Evolutionary conservation across 2,797 vertebrate genomes (phyloP), one percentile per base, ranked within the genome.

Genomic region (Merluccius polli): DNA sequence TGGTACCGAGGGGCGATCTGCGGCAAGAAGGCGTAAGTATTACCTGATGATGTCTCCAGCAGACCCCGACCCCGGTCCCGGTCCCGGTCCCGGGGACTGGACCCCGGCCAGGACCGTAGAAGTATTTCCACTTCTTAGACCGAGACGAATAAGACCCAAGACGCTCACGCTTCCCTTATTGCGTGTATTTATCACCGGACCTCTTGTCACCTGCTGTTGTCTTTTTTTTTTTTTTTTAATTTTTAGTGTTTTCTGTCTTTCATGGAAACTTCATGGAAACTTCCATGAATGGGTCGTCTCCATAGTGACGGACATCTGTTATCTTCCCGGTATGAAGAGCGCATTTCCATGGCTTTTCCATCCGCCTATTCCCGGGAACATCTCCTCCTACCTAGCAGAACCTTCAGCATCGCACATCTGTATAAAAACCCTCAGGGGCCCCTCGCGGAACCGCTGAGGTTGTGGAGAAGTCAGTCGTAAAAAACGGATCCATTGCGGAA

Each of bases 11-110:
- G 94, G 88, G 77, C 96, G 84, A 98, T 99, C 91, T 99, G 98
- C 85, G 97, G 97, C 83, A 99, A 96, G 85, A 96, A 96, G 95
- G 95, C 98, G 98, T 99, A 93, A 98, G 98, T 98, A 59, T 59
- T 76, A 2, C 77, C 84, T 86, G 70, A n/a, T 41, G 73, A 71
- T 65, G 10, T 73, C 75, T 4, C 78, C 77, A 65, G 29, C 72
- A 12, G 41, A 72, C 29, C 67, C 6, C 75, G 44, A 71, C 41
- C 52, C 15, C 16, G 79, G 38, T 79, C 74, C 41, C n/a, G n/a
- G n/a, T n/a, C 6, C 65, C 1, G 11, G 24, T 12, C 38, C 38
- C 38, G 9, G 52, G 7, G 44, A 4, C 21, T 3, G 21, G 21
- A 7, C 5, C 48, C 48, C 48, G 16, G 48, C 48, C 0, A 16